These are phyloP conservation scores for Anguilla marmorata DNA, from an alignment of 2,797 vertebrate species.

Conservation along the genomic window DNA sequence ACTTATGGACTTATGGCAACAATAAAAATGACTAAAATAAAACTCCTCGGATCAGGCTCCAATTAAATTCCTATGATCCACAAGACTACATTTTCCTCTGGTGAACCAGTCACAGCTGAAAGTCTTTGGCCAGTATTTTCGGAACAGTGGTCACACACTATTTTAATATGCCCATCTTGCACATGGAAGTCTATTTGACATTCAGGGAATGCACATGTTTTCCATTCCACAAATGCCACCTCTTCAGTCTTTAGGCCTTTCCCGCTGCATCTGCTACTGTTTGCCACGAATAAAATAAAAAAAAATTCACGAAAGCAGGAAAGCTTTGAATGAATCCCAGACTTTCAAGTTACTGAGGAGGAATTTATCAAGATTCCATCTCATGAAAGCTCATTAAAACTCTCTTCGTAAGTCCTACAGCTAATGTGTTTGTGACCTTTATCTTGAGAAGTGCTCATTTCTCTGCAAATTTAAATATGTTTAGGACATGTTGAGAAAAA, in stretches of 20 bases:
- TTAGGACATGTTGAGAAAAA: background rate
- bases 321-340: constrained; percentile 36
- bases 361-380: constrained; percentile 48
- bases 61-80: constrained; percentile 6
- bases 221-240: constrained; percentile 60
- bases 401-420: constrained; percentile 45
- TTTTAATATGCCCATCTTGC: constrained; percentile 56
- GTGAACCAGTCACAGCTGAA: constrained; percentile 30
- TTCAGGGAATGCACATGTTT: constrained; percentile 61
- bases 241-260: constrained; percentile 55
- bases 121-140: constrained; percentile 39
- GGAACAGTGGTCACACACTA: constrained; percentile 48
- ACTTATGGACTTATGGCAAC: background rate
- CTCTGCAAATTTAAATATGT: background rate
- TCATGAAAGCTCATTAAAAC: constrained; percentile 47
- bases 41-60: background rate
- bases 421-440: constrained; percentile 40
- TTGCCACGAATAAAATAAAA: constrained; percentile 34
- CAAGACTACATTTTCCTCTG: constrained; percentile 33
- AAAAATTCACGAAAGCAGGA: constrained; percentile 43
- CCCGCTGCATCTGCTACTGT: constrained; percentile 52
- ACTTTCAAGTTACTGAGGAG: constrained; percentile 41
- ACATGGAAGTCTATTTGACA: constrained; percentile 65
- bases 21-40: background rate
- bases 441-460: background rate